These are phyloP conservation scores for Montipora sp. DNA, from an alignment of 64 coral and sea anemone genomes.

Conservation along the genomic window DNA sequence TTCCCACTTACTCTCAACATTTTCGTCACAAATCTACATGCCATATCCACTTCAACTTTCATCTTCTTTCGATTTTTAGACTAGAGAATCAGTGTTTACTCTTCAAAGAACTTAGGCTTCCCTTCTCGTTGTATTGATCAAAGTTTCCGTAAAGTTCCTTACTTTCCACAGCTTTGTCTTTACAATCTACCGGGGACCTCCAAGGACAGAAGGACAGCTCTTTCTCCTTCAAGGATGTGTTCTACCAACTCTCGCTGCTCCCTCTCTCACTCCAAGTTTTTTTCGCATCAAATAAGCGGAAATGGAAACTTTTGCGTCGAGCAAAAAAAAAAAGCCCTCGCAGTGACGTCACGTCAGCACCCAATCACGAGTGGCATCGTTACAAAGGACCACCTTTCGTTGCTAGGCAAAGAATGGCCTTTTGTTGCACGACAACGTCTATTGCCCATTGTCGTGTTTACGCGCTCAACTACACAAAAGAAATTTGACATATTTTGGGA, in stretches of 20 bases:
- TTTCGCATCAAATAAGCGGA: slow-evolving; percentile 37
- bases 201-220: too few species aligned
- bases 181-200: neutral
- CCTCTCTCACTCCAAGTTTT: neutral
- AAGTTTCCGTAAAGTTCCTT: slow-evolving; percentile 15
- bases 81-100: slow-evolving; percentile 1
- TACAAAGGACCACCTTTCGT: slow-evolving; percentile 40
- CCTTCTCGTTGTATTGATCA: slow-evolving; percentile 10
- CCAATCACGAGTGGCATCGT: slow-evolving; percentile 55
- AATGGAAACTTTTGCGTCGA: slow-evolving; percentile 62
- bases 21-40: slow-evolving; percentile 86
- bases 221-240: neutral
- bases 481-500: neutral
- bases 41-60: slow-evolving; percentile 89
- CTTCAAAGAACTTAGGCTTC: neutral
- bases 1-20: slow-evolving; percentile 77
- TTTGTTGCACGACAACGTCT: slow-evolving; percentile 7
- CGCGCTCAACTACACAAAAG: neutral
- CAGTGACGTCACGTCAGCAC: slow-evolving; percentile 55
- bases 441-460: neutral
- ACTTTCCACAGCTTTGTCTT: neutral
- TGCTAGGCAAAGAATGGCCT: slow-evolving; percentile 50
- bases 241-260: neutral
- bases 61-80: slow-evolving; percentile 38
- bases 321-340: slow-evolving; percentile 19